Evolutionary conservation across 2,113 vertebrate genomes (phyloP).

Genomic region (Nothobranchius furzeri): DNA sequence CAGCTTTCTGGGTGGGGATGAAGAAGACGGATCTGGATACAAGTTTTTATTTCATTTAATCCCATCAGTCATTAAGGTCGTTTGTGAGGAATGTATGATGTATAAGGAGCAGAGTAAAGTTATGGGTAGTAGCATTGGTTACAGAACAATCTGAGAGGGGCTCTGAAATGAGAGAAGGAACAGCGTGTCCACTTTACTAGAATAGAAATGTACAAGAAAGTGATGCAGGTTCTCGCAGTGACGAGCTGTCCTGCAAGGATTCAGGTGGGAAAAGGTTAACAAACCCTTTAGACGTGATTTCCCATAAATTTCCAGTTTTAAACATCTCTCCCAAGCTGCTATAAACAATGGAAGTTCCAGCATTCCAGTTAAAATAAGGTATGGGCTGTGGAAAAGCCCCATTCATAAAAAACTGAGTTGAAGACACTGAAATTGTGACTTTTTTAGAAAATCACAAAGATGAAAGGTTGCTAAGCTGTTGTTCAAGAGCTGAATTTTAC

Average conservation of each 20-base stretch:
- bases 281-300: background rate
- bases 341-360: too few relatives aligned
- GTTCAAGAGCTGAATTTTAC: too few relatives aligned
- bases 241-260: conserved; percentile 1
- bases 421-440: too few relatives aligned
- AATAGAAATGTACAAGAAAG: conserved; percentile 52
- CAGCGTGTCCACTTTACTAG: conserved; percentile 57
- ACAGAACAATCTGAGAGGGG: conserved; percentile 49
- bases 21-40: conserved; percentile 13
- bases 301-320: background rate
- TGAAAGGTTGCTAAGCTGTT: too few relatives aligned
- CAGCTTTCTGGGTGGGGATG: background rate
- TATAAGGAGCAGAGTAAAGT: conserved; percentile 40
- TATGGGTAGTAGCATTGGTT: conserved; percentile 33
- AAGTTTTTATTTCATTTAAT: conserved; percentile 46
- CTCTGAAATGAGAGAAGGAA: conserved; percentile 61
- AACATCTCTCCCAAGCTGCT: background rate
- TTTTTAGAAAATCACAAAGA: too few relatives aligned
- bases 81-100: conserved; percentile 52
- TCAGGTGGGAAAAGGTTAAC: background rate
- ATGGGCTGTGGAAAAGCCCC: too few relatives aligned
- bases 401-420: too few relatives aligned
- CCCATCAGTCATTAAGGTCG: conserved; percentile 45
- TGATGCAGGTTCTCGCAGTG: conserved; percentile 36
- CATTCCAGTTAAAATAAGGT: too few relatives aligned